Evolutionary conservation across 2,797 vertebrate species (phyloP), one percentile per base, ranked within the genome.

Genomic region (Percopsis omiscomaycus): DNA sequence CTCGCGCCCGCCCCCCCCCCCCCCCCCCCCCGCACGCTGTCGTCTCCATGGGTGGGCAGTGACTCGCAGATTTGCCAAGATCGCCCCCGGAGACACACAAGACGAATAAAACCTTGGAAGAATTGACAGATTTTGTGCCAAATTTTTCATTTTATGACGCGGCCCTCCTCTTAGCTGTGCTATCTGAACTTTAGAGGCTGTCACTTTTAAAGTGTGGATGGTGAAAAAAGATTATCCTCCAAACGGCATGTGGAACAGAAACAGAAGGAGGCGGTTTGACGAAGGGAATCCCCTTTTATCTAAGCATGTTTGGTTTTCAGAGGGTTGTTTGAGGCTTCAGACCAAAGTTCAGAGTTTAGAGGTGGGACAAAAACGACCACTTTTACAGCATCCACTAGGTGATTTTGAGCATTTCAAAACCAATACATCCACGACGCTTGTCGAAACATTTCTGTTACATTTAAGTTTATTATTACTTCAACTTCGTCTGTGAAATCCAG

Each of bases 31-130:
- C 74, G 62, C 71, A n/a, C 53, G 54, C 55, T 56, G 59, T 72
- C 72, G 68, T 79, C 88, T 88, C 82, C 63, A 79, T 93, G 92
- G 92, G 92, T 92, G 92, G 92, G 89, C 90, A 88, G 65, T 52
- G 3, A 59, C 75, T 74, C 70, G 16, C 79, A 61, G 68, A 84
- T 74, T 71, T 78, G 66, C 74, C 54, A 28, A 82, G 74, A 84
- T 86, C 80, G 77, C 72, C 72, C 37, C 37, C 58, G 4, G 27
- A 79, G 68, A 84, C 52, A 51, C 74, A 71, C 54, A 68, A 76
- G 81, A 84, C 79, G 75, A 85, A 86, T 77, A 70, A 69, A 76
- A 69, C 30, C 63, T 67, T 63, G 37, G 59, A 61, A 74, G 73
- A 87, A 83, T 81, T 78, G 81, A 89, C 84, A 89, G 81, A 90